Evolutionary conservation across 2,113 vertebrate species (phyloP).

Genomic region (Campylomormyrus tamandua): DNA sequence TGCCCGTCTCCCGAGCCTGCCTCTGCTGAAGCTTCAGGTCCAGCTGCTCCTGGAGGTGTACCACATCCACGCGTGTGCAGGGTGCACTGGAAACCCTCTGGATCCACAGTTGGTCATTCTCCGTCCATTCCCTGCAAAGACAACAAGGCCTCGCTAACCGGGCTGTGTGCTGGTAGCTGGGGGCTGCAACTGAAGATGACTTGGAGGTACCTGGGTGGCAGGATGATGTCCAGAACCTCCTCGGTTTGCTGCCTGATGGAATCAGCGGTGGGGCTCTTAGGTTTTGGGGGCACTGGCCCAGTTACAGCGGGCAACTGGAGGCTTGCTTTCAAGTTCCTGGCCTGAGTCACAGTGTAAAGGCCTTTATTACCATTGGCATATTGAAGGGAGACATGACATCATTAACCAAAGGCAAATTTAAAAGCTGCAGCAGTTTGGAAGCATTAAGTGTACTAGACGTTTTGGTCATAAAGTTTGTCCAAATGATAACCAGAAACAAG

Average conservation of each 20-base stretch:
- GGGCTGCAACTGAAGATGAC: background rate
- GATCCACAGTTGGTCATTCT: conserved; percentile 74
- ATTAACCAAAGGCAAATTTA: background rate
- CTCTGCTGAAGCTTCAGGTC: conserved; percentile 73
- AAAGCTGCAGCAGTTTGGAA: background rate
- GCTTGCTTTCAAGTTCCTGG: conserved; percentile 55
- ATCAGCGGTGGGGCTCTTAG: conserved; percentile 49
- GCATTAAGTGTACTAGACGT: background rate
- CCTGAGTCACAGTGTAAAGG: conserved; percentile 44
- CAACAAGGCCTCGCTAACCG: background rate
- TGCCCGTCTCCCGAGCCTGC: conserved; percentile 79
- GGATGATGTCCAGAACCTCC: conserved; percentile 77
- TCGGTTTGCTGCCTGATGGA: conserved; percentile 60
- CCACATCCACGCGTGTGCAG: conserved; percentile 78
- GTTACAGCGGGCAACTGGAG: conserved; percentile 42
- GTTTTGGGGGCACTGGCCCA: conserved; percentile 63
- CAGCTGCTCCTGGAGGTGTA: conserved; percentile 75
- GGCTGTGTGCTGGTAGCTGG: too few relatives aligned
- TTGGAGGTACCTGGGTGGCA: conserved; percentile 75
- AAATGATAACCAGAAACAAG: background rate
- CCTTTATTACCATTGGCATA: background rate
- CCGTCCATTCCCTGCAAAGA: conserved; percentile 70
- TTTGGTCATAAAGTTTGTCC: background rate
- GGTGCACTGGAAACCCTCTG: conserved; percentile 82
- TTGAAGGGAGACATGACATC: background rate